phyloP scores from a whole-genome alignment of 2,113 vertebrate species.

The Gadus chalcogrammus region DNA sequence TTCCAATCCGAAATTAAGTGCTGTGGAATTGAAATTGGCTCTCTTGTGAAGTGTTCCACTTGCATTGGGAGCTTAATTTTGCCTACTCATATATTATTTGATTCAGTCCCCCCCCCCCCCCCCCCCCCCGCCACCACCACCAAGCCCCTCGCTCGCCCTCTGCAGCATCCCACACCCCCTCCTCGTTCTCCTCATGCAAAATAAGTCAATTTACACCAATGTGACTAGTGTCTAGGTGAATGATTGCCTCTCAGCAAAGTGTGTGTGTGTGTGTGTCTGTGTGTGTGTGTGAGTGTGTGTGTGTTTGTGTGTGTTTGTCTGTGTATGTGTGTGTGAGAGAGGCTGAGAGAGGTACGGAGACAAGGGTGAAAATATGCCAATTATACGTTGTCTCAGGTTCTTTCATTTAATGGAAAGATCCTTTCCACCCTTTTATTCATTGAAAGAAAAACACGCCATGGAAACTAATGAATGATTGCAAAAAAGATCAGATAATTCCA shows the following conservation, averaged over 20 bases:
- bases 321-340: conserved; percentile 19
- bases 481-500: no score
- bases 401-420: neutral
- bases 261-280: conserved; percentile 30
- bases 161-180: conserved; percentile 55
- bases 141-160: conserved; percentile 44
- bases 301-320: neutral
- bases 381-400: neutral
- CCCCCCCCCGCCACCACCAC: conserved; percentile 16
- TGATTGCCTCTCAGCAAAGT: conserved; percentile 64
- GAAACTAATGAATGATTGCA: no score
- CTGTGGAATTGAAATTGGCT: conserved; percentile 69
- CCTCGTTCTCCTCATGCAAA: conserved; percentile 60
- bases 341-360: neutral
- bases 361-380: neutral
- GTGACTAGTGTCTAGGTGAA: conserved; percentile 58
- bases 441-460: no score
- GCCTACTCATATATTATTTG: conserved; percentile 74
- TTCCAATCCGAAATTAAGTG: conserved; percentile 72
- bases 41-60: conserved; percentile 75
- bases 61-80: conserved; percentile 71
- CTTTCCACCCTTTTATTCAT: no score
- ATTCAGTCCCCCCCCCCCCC: conserved; percentile 54
- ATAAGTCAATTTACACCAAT: conserved; percentile 65
- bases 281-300: no score